These are phyloP conservation scores for Cercopithecus hamlyni DNA, from an alignment of 2,797 vertebrate genomes.

Conservation along the genomic window DNA sequence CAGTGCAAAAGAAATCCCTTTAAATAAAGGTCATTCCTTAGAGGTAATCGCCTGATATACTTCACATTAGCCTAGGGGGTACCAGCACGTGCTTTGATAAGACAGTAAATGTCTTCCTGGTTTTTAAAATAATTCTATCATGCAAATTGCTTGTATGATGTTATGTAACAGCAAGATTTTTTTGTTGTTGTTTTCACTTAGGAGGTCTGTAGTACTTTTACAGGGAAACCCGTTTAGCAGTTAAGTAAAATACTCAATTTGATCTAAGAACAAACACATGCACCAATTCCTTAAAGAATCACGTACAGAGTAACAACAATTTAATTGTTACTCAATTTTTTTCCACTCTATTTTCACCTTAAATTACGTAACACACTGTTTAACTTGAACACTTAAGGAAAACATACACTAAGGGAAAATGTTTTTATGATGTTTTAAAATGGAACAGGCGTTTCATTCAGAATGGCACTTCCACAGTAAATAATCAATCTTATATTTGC, in stretches of 20 bases:
- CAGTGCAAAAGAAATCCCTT: not conserved
- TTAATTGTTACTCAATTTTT: not conserved
- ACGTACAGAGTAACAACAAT: not conserved
- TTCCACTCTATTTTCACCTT: slow-evolving; percentile 26
- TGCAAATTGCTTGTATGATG: not conserved
- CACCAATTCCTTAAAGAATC: not conserved
- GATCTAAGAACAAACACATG: not conserved
- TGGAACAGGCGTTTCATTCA: slow-evolving; percentile 27
- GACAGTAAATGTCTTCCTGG: not conserved
- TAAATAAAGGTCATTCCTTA: not conserved
- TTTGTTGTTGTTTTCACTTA: not conserved
- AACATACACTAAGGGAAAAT: not conserved
- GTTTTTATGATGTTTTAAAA: slow-evolving; percentile 43
- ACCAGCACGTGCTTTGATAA: not conserved
- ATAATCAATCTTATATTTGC: slow-evolving; percentile 30
- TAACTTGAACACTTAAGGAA: slow-evolving; percentile 51
- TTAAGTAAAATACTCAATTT: not conserved
- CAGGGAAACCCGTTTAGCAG: not conserved
- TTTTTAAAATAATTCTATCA: not conserved
- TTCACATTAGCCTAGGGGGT: not conserved
- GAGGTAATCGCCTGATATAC: not conserved
- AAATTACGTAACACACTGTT: slow-evolving; percentile 31
- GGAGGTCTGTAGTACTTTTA: not conserved
- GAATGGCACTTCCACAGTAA: not conserved
- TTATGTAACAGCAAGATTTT: not conserved